Percentiles rank a stretch among this genome's conserved stretches.
phyloP scores from a whole-genome alignment of 92 coral and sea anemone genomes.

The Phenganax stokvisi region DNA sequence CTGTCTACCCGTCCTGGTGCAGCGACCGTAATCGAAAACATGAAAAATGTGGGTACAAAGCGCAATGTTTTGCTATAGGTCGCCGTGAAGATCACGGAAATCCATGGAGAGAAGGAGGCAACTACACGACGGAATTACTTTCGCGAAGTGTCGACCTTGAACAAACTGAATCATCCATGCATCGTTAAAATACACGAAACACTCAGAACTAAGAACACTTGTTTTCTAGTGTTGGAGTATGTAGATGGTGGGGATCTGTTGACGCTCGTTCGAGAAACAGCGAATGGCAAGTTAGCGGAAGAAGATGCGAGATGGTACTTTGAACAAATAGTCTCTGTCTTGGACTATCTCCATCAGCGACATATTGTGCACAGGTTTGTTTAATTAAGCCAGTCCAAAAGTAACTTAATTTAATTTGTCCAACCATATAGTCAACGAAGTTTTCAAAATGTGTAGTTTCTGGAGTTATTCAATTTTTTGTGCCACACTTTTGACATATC shows the following conservation, averaged over 20 bases:
- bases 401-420: too few relatives aligned
- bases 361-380: slow-evolving; percentile 93
- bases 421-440: too few relatives aligned
- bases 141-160: slow-evolving; percentile 78
- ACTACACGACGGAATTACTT: slow-evolving; percentile 66
- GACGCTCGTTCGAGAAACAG: slow-evolving; percentile 58
- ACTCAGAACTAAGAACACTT: slow-evolving; percentile 60
- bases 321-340: slow-evolving; percentile 83
- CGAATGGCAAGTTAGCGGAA: slow-evolving; percentile 73
- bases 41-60: too few relatives aligned
- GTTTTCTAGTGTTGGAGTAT: slow-evolving; percentile 75
- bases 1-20: too few relatives aligned
- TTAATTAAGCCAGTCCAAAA: too few relatives aligned
- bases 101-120: slow-evolving; percentile 70
- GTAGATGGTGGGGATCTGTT: slow-evolving; percentile 94
- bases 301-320: slow-evolving; percentile 80
- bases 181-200: slow-evolving; percentile 82
- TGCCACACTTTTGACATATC: too few relatives aligned
- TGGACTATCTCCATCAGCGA: slow-evolving; percentile 77
- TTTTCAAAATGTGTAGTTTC: too few relatives aligned
- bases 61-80: slow-evolving; percentile 51
- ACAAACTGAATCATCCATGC: slow-evolving; percentile 77
- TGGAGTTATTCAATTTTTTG: too few relatives aligned
- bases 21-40: too few relatives aligned
- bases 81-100: slow-evolving; percentile 81